Conservation (phyloP, 2,113 vertebrate species). For the Bos taurus region DNA sequence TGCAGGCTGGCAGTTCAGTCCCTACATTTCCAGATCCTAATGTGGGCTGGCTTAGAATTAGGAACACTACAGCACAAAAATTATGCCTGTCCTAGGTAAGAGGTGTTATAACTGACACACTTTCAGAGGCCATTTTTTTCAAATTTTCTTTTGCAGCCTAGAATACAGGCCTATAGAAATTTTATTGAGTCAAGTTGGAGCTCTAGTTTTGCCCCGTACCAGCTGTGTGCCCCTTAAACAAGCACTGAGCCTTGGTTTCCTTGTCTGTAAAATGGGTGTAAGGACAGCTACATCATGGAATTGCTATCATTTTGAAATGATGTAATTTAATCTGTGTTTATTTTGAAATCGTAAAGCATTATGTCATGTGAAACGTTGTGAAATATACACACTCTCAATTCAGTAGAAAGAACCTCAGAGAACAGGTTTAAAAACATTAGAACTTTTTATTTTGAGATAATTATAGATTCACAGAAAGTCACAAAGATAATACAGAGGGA, state of each 20-base stretch:
- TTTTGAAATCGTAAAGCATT: background rate
- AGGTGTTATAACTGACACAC: background rate
- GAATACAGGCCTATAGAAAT: background rate
- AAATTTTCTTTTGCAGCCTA: background rate
- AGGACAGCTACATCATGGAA: background rate
- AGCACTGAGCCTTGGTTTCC: background rate
- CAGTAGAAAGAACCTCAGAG: background rate
- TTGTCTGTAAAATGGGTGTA: background rate
- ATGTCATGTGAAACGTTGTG: background rate
- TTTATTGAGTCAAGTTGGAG: background rate
- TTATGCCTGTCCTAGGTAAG: accelerated
- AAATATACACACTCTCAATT: background rate
- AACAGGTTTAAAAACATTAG: background rate
- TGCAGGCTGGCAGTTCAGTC: background rate
- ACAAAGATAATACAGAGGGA: background rate
- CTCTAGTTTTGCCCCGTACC: background rate
- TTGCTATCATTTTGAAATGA: background rate
- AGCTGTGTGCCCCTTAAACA: background rate
- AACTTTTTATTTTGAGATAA: background rate
- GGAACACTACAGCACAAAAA: background rate
- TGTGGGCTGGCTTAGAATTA: background rate
- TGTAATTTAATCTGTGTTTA: background rate
- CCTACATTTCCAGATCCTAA: accelerated
- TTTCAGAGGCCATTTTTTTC: background rate
- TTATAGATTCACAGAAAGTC: background rate